Percentiles rank a stretch among this genome's conserved stretches.
Conservation (phyloP, 1,140 invertebrate genomes). For the Lerema accius region DNA sequence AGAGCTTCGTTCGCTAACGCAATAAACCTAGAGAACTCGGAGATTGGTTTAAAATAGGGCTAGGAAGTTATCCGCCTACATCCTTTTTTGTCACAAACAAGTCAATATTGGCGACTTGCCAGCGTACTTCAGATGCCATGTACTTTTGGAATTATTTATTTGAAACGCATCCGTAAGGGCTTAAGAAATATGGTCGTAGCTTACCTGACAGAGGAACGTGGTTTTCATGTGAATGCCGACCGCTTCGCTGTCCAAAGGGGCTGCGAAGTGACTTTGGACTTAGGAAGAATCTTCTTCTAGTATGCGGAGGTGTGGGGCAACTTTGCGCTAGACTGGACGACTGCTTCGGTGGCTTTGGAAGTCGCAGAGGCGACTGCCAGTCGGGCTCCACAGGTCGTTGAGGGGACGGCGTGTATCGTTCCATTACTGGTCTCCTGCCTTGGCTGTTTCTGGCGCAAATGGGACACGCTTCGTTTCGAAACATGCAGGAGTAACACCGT, state of each 20-base stretch:
- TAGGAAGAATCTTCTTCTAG: slow-evolving; percentile 90
- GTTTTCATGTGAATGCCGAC: slow-evolving; percentile 77
- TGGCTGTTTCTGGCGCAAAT: slow-evolving; percentile 86
- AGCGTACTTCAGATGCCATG: neutral
- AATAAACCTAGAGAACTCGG: neutral
- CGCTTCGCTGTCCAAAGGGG: slow-evolving; percentile 84
- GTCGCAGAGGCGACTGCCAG: slow-evolving; percentile 69
- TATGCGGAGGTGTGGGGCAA: slow-evolving; percentile 91
- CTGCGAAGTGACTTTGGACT: slow-evolving; percentile 90
- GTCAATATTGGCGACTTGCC: neutral
- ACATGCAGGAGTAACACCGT: slow-evolving; percentile 96
- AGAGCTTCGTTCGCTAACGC: slow-evolving; percentile 24
- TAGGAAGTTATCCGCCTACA: neutral
- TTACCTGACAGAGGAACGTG: slow-evolving; percentile 87
- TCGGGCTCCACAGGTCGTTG: slow-evolving; percentile 71
- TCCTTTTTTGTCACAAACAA: neutral
- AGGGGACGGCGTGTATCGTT: slow-evolving; percentile 79
- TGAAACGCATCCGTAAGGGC: neutral
- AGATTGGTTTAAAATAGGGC: slow-evolving; percentile 43
- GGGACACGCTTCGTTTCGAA: slow-evolving; percentile 95
- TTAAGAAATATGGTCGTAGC: slow-evolving; percentile 22
- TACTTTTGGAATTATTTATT: neutral
- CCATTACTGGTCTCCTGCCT: slow-evolving; percentile 60
- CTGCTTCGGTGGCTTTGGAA: slow-evolving; percentile 77
- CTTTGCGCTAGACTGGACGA: slow-evolving; percentile 83